Base-by-base conservation (phyloP, 2,888 invertebrate species). In the Coleophora flavipennella region DNA sequence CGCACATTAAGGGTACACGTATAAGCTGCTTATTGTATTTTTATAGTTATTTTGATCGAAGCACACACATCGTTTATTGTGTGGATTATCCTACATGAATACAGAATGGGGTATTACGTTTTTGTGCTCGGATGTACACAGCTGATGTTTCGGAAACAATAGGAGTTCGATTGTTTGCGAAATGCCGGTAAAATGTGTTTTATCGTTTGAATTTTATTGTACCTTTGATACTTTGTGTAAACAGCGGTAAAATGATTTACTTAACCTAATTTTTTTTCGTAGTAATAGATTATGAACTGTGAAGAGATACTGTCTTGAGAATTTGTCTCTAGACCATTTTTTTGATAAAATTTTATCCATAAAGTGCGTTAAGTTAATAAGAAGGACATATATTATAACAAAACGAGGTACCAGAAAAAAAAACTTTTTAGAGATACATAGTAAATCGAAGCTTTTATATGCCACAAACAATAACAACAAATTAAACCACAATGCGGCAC, bases 1-100 rank as follows among this genome's bases (percentile, higher is more conserved):
- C 64, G 64, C 70, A 64, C 61, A 75, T 73, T 68, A 69, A 68
- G 68, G 70, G 66, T 72, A 79, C 79, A 78, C 60, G 73, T 60
- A 66, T 79, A 80, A 78, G 79, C 80, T 73, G 71, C 79, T 80
- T 77, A 81, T 80, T 81, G 80, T 83, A 79, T 76, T 80, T 83
- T 83, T 81, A 81, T 81, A 80, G 80, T 80, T 83, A 83, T 83
- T 83, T 80, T 80, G 80, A 81, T 83, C 74, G 76, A 59, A 54
- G 51, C 53, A 61, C 67, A 74, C 72, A 72, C 71, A 70, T 61
- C 63, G 63, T 68, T 65, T 64, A 72, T 71, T 70, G 67, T 68
- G 52, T 52, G 66, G 73, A 74, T 72, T 73, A 77, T 77, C 76
- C 71, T 55, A 61, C 61, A 74, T 75, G 77, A 77, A 78, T 78